Evolutionary conservation across 2,888 invertebrate species (phyloP).

Genomic region (Macaria liturata): DNA sequence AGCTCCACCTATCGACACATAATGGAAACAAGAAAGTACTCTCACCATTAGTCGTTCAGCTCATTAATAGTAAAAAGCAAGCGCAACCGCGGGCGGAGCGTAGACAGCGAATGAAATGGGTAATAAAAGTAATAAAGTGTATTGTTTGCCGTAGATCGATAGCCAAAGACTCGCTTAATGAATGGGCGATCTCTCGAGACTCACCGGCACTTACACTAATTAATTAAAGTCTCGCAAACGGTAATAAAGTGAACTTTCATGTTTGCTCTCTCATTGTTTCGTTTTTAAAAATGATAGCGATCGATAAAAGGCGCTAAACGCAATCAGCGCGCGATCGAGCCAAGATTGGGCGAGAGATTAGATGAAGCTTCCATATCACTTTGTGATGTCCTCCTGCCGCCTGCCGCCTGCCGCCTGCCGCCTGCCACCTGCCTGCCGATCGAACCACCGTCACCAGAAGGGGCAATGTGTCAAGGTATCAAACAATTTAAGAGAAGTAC

Average conservation of each 20-base stretch:
- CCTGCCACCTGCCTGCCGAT: too few species aligned
- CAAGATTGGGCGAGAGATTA: slow-evolving; percentile 59
- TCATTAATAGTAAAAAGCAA: slow-evolving; percentile 59
- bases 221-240: slow-evolving; percentile 73
- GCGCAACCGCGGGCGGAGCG: slow-evolving; percentile 40
- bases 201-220: slow-evolving; percentile 80
- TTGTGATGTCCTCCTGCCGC: slow-evolving; percentile 35
- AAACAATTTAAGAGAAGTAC: too few species aligned
- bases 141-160: slow-evolving; percentile 77
- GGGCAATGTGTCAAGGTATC: too few species aligned
- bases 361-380: slow-evolving; percentile 53
- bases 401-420: too few species aligned
- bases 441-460: too few species aligned
- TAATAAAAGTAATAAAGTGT: slow-evolving; percentile 76
- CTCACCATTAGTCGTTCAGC: slow-evolving; percentile 39
- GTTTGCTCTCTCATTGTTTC: slow-evolving; percentile 52
- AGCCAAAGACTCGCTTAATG: slow-evolving; percentile 74
- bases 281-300: slow-evolving; percentile 38
- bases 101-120: slow-evolving; percentile 65
- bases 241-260: slow-evolving; percentile 61
- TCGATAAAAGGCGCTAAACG: slow-evolving; percentile 42
- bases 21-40: slow-evolving; percentile 42
- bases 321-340: slow-evolving; percentile 60
- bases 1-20: slow-evolving; percentile 14
- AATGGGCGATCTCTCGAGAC: slow-evolving; percentile 78